These are phyloP conservation scores for Podiceps cristatus DNA, from an alignment of 2,113 vertebrate genomes.

Conservation along the genomic window DNA sequence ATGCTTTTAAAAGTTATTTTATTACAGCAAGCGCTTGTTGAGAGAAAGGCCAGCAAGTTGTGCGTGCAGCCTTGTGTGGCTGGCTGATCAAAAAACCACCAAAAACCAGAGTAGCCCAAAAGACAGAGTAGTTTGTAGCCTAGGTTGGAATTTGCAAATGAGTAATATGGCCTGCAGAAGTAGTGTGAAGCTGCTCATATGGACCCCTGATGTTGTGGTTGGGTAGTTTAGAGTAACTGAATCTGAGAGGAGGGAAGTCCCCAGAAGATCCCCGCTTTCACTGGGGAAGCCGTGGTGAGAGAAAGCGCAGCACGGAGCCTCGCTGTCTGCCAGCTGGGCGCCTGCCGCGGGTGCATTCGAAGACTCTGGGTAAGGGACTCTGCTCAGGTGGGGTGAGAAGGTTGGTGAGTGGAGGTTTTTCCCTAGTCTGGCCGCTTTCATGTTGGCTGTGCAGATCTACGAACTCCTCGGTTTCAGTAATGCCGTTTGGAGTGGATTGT, in stretches of 20 bases:
- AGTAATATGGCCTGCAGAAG: neutral
- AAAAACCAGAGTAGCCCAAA: neutral
- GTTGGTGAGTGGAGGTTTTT: neutral
- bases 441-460: neutral
- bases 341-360: neutral
- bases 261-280: neutral
- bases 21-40: neutral
- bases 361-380: neutral
- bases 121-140: neutral
- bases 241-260: constrained; percentile 32
- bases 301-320: neutral
- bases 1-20: neutral
- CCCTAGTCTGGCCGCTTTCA: rapidly evolving
- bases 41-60: neutral
- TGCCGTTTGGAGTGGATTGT: neutral
- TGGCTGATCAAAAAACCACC: neutral
- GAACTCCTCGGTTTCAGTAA: rapidly evolving
- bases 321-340: neutral
- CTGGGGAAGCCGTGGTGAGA: neutral
- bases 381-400: neutral
- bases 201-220: neutral
- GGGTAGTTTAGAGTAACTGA: neutral
- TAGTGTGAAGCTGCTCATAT: neutral
- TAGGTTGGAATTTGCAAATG: neutral
- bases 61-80: neutral